Base-by-base conservation (phyloP, 2,113 vertebrate species). In the Dinomys branickii region DNA sequence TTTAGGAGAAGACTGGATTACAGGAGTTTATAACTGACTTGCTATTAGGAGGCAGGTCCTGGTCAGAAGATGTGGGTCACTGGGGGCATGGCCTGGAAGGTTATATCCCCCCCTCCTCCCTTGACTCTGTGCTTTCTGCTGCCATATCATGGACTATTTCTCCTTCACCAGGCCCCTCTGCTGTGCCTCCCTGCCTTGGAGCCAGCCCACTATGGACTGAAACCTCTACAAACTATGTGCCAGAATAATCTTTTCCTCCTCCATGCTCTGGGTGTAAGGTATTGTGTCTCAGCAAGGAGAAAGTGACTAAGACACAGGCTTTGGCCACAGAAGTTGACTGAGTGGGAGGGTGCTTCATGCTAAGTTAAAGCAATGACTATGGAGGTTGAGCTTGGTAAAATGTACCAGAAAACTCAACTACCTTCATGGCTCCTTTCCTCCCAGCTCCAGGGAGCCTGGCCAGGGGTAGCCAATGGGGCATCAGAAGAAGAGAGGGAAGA, bases 321-420 rank as follows among this genome's bases (percentile, higher is more conserved):
- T 35, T 17, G 11, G 35, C 3, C 22, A 13, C 12, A 0, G 1
- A 12, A 0, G 1, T 1, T 3, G 61, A 9, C 19, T 4, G 65
- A 11, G n/a, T 1, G 8, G 24, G 0, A 17, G 30, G 12, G 3
- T n/a, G 33, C 41, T 24, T 58, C 56, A 20, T 26, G n/a, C 54
- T 2, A 6, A 24, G 8, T 8, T 47, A 13, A 13, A 47, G 47
- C 0, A 2, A 26, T 38, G 5, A 13, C 4, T 5, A 14, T 22
- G 12, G 22, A 14, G 59, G 28, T 11, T 11, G 8, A 85, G 26
- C 16, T 26, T 54, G 5, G 14, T 35, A 13, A 9, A 17, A 17
- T 0, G 41, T 19, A 71, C 35, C 10, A 44, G 28, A 16, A 89
- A n/a, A 38, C 24, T 20, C 58, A 47, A 7, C 22, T 12, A 14